Evolutionary conservation across 1,140 invertebrate genomes (phyloP).

Genomic region (Tetranychus urticae): DNA sequence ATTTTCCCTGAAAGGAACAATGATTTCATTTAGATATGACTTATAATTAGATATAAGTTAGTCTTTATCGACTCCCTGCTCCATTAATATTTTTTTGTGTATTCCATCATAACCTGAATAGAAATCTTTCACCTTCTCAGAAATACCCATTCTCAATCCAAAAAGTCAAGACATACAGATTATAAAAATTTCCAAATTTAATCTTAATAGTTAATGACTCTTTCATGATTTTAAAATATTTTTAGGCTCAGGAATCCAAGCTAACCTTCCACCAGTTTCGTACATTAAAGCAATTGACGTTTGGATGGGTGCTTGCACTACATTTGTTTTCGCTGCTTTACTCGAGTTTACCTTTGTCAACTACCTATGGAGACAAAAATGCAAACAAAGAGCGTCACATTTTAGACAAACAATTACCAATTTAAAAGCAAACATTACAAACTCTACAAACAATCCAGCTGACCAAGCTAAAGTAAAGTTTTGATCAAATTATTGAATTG

Average conservation of each 20-base stretch:
- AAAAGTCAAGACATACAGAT: background rate
- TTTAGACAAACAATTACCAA: background rate
- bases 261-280: conserved; percentile 20
- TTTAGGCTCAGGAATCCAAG: conserved; percentile 5
- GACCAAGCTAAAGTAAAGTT: background rate
- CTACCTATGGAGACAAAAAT: conserved; percentile 16
- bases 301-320: conserved; percentile 28
- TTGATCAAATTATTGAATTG: background rate
- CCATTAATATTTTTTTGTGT: too few relatives aligned
- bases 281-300: conserved; percentile 31
- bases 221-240: background rate
- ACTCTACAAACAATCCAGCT: background rate
- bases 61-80: too few relatives aligned
- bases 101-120: too few relatives aligned
- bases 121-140: too few relatives aligned
- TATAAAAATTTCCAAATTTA: background rate
- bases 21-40: too few relatives aligned
- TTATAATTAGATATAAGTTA: too few relatives aligned
- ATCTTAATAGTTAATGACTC: background rate
- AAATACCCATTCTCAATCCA: too few relatives aligned
- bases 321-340: conserved; percentile 24
- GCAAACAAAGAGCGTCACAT: background rate
- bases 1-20: too few relatives aligned
- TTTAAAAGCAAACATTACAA: background rate
- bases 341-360: conserved; percentile 25